These are phyloP conservation scores for Netelia inedita DNA, from an alignment of 2,888 invertebrate species.

Conservation along the genomic window DNA sequence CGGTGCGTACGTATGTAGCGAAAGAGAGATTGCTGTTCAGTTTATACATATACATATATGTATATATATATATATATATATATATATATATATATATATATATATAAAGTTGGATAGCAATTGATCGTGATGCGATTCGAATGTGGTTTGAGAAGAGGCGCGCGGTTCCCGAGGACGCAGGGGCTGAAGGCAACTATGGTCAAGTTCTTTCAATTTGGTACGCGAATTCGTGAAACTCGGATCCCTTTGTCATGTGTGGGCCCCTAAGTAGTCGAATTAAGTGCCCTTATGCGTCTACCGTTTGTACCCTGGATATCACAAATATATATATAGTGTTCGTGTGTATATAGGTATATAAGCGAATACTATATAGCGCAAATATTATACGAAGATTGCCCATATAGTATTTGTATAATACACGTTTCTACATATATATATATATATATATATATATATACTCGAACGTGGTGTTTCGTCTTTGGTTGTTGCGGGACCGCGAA, in stretches of 20 bases:
- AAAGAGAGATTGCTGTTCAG: neutral
- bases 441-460: conserved; percentile 30
- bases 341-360: conserved; percentile 9
- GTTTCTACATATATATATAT: conserved; percentile 22
- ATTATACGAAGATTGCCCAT: neutral
- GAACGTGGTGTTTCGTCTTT: conserved; percentile 72
- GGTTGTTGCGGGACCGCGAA: conserved; percentile 77
- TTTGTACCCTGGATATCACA: conserved; percentile 7
- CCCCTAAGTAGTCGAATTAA: conserved; percentile 58
- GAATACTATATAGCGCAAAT: neutral
- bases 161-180: neutral
- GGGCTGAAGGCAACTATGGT: conserved; percentile 20
- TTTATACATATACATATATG: neutral
- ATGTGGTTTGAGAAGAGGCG: conserved; percentile 28
- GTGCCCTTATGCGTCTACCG: conserved; percentile 42
- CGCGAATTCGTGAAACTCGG: conserved; percentile 66
- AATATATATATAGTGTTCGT: neutral
- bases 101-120: conserved; percentile 10
- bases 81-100: neutral
- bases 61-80: conserved; percentile 1
- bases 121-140: conserved; percentile 52
- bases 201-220: conserved; percentile 62
- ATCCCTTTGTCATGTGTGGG: conserved; percentile 62
- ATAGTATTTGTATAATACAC: neutral
- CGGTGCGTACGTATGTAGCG: neutral